Evolutionary conservation across 2,888 invertebrate species (phyloP).

Genomic region (Onchidella celtica): DNA sequence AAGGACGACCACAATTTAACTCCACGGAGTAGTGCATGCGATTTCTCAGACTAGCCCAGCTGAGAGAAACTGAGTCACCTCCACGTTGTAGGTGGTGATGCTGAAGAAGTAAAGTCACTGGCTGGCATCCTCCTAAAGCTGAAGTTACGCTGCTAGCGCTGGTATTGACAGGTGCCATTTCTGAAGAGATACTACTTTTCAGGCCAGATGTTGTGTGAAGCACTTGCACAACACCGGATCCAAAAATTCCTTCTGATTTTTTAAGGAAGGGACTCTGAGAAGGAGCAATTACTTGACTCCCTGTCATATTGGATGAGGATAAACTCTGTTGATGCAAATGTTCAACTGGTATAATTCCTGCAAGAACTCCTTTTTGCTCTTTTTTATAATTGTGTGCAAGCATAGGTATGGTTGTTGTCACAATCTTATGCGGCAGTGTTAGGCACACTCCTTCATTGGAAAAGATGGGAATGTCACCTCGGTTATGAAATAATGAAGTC

Average conservation of each 20-base stretch:
- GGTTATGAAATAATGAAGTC: neutral
- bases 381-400: conserved; percentile 32
- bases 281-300: conserved; percentile 30
- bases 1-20: conserved; percentile 86
- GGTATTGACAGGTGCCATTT: conserved; percentile 27
- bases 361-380: conserved; percentile 34
- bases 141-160: conserved; percentile 9
- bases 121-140: conserved; percentile 45
- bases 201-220: neutral
- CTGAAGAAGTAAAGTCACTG: conserved; percentile 66
- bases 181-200: neutral
- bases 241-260: neutral
- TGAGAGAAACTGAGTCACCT: conserved; percentile 58
- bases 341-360: conserved; percentile 39
- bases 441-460: conserved; percentile 14
- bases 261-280: conserved; percentile 42
- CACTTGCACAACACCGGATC: conserved; percentile 18
- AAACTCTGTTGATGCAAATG: neutral
- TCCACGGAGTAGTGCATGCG: conserved; percentile 74
- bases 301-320: conserved; percentile 29
- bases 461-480: conserved; percentile 4
- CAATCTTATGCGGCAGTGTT: conserved; percentile 46
- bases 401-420: conserved; percentile 44
- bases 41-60: conserved; percentile 66
- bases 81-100: conserved; percentile 58